phyloP scores from a whole-genome alignment of 2,113 vertebrate genomes.

The Lamprologus lemairii region DNA sequence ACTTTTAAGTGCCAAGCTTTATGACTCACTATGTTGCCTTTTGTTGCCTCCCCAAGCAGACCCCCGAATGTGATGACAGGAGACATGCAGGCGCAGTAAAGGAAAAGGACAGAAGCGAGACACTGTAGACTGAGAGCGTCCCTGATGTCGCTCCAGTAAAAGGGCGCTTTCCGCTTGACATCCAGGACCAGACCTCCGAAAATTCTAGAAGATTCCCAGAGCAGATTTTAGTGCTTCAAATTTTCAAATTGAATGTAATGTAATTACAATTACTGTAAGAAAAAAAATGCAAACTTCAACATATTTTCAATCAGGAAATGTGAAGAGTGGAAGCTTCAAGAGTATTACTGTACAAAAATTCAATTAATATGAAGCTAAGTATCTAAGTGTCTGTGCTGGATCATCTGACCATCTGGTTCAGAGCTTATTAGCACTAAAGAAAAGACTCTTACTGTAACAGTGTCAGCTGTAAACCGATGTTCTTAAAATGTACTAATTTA shows the following conservation, averaged over 20 bases:
- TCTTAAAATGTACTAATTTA: background rate
- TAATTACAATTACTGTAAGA: background rate
- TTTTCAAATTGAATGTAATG: background rate
- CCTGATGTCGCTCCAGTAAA: slow-evolving; percentile 89
- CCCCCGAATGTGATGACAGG: slow-evolving; percentile 97
- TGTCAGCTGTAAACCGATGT: background rate
- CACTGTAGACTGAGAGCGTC: slow-evolving; percentile 89
- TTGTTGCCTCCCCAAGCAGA: slow-evolving; percentile 89
- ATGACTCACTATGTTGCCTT: slow-evolving; percentile 88
- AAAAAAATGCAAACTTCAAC: background rate
- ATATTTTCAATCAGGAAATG: background rate
- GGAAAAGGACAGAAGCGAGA: slow-evolving; percentile 92
- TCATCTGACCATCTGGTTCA: background rate
- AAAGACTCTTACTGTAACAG: background rate
- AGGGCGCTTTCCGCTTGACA: slow-evolving; percentile 86
- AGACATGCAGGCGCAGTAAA: slow-evolving; percentile 99
- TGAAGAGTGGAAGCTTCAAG: background rate
- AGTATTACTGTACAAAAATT: background rate
- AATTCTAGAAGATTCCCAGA: slow-evolving; percentile 27
- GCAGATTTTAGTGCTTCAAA: background rate
- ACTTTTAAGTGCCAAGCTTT: background rate
- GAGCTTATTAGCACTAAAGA: background rate
- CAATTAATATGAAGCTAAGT: background rate
- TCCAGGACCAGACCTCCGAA: slow-evolving; percentile 89
- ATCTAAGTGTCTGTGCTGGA: background rate